Percentiles rank a stretch among this genome's conserved stretches.
phyloP scores from a whole-genome alignment of 2,113 vertebrate genomes.

The Zapus hudsonius region DNA sequence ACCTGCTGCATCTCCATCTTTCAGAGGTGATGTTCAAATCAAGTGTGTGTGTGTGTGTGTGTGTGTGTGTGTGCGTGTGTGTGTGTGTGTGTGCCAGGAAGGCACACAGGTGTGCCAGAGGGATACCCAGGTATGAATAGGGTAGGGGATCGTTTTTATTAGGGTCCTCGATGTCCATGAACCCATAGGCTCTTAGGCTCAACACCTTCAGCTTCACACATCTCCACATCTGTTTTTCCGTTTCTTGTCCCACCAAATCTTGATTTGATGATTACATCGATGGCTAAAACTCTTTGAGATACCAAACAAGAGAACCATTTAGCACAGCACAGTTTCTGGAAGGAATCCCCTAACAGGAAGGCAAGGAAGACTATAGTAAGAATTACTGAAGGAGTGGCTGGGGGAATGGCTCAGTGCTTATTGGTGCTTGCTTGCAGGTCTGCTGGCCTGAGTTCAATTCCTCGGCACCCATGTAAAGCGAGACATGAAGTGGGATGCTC shows the following conservation, averaged over 20 bases:
- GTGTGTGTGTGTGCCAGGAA: fast-evolving
- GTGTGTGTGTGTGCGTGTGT: too few relatives aligned
- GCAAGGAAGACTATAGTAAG: background rate
- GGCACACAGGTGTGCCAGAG: background rate
- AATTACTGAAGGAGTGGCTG: background rate
- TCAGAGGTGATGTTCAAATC: background rate
- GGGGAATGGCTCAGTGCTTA: too few relatives aligned
- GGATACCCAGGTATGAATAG: background rate
- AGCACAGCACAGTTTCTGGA: background rate
- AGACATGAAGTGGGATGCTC: too few relatives aligned
- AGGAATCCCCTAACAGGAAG: background rate
- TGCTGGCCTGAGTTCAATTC: too few relatives aligned
- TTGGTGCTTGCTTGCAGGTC: too few relatives aligned
- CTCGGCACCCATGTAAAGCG: too few relatives aligned
- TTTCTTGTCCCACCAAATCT: background rate
- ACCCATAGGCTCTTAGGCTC: background rate
- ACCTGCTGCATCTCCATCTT: background rate
- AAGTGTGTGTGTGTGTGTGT: too few relatives aligned
- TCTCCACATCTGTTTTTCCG: background rate
- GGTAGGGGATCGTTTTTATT: background rate
- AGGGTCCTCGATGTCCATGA: background rate
- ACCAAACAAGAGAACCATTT: background rate
- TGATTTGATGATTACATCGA: background rate
- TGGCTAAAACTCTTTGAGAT: background rate
- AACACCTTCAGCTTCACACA: background rate